Percentiles rank a stretch among this genome's conserved stretches.
These are phyloP conservation scores for Holotrichia oblita DNA, from an alignment of 1,140 invertebrate genomes.

Conservation along the genomic window DNA sequence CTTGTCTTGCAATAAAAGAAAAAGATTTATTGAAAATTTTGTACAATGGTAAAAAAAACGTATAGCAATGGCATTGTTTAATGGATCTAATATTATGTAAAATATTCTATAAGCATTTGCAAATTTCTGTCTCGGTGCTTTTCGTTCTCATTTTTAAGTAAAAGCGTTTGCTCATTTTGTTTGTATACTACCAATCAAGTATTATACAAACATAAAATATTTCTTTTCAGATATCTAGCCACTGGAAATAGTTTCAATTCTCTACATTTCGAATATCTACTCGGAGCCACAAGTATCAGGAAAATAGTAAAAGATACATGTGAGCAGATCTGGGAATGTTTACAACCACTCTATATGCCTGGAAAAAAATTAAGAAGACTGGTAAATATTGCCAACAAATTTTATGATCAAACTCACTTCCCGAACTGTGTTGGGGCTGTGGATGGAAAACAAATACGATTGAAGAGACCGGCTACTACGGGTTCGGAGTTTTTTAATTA, in stretches of 20 bases:
- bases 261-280: slow-evolving; percentile 40
- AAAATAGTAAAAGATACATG: slow-evolving; percentile 44
- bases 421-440: slow-evolving; percentile 23
- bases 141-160: too few relatives aligned
- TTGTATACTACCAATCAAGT: neutral
- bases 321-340: slow-evolving; percentile 42
- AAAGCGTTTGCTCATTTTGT: neutral
- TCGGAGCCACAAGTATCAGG: slow-evolving; percentile 42
- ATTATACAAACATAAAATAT: neutral
- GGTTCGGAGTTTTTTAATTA: slow-evolving; percentile 2
- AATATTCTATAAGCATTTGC: neutral
- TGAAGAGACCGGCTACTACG: neutral
- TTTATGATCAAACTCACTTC: slow-evolving; percentile 14
- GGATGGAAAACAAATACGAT: slow-evolving; percentile 8
- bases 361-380: slow-evolving; percentile 34
- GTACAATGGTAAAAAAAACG: neutral
- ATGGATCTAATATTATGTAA: neutral
- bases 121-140: neutral
- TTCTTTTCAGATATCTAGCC: slow-evolving; percentile 39
- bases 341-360: slow-evolving; percentile 24
- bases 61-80: neutral
- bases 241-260: slow-evolving; percentile 38
- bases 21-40: neutral
- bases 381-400: slow-evolving; percentile 14
- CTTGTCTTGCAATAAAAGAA: slow-evolving; percentile 1